These are phyloP conservation scores for Griposia aprilina DNA, from an alignment of 2,888 invertebrate species.

Conservation along the genomic window DNA sequence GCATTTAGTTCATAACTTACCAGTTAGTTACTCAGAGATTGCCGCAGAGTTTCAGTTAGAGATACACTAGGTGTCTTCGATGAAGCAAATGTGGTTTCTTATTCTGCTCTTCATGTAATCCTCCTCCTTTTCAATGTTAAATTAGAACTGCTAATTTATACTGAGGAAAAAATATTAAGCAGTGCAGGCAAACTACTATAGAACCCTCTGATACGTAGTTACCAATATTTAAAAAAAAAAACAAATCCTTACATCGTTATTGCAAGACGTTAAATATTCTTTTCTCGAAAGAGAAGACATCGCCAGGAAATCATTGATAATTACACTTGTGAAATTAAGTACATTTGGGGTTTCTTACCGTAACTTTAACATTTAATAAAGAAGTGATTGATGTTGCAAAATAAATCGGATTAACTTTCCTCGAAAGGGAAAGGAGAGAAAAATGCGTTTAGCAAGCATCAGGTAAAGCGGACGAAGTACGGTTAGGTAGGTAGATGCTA, in stretches of 20 bases:
- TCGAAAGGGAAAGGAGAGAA: background rate
- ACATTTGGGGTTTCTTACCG: background rate
- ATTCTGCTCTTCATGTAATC: conserved; percentile 59
- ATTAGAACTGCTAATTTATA: conserved; percentile 50
- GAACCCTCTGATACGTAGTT: background rate
- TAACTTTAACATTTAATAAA: background rate
- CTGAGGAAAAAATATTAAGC: conserved; percentile 58
- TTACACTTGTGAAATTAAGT: background rate
- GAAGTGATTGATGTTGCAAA: background rate
- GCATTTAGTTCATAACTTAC: conserved; percentile 69
- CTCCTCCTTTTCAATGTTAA: conserved; percentile 59
- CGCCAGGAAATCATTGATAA: background rate
- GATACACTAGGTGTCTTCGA: conserved; percentile 60
- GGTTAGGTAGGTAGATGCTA: background rate
- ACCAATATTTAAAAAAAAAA: background rate
- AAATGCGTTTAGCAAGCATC: conserved; percentile 3
- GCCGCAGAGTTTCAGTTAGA: conserved; percentile 60
- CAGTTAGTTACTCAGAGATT: conserved; percentile 63
- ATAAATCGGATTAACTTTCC: background rate
- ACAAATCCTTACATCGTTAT: background rate
- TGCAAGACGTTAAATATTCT: conserved; percentile 14
- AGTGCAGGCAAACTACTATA: conserved; percentile 31
- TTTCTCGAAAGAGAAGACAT: conserved; percentile 33
- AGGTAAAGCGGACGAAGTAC: conserved; percentile 1
- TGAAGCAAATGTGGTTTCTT: conserved; percentile 57